Evolutionary conservation across 2,888 invertebrate species (phyloP).

Genomic region (Priapulus caudatus): DNA sequence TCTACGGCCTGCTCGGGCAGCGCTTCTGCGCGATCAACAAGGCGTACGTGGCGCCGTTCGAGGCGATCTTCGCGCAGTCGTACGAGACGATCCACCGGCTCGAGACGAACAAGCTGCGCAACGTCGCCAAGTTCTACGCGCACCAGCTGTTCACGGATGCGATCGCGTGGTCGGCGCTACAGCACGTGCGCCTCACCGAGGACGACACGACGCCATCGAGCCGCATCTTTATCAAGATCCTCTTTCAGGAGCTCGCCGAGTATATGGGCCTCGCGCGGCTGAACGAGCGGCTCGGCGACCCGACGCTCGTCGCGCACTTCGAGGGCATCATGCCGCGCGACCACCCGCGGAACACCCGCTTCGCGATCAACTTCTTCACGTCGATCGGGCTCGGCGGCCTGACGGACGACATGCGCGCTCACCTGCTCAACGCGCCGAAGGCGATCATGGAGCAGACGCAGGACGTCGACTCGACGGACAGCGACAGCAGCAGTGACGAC

Average conservation of each 20-base stretch:
- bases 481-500: not conserved
- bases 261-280: conserved; percentile 88
- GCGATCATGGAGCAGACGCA: conserved; percentile 22
- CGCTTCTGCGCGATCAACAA: conserved; percentile 83
- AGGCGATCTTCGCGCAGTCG: conserved; percentile 86
- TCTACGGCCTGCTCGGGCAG: conserved; percentile 84
- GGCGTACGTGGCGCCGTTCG: conserved; percentile 81
- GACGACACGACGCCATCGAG: conserved; percentile 95
- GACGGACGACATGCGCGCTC: conserved; percentile 81
- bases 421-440: conserved; percentile 61
- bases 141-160: conserved; percentile 92
- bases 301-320: conserved; percentile 73
- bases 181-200: conserved; percentile 79
- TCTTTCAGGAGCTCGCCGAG: conserved; percentile 85
- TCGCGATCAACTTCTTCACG: conserved; percentile 95
- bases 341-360: conserved; percentile 88
- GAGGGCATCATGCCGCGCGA: conserved; percentile 86
- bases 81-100: conserved; percentile 82
- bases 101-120: conserved; percentile 85
- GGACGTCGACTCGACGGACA: conserved; percentile 7
- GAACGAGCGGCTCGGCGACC: conserved; percentile 77
- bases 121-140: conserved; percentile 92
- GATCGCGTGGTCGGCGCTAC: conserved; percentile 86
- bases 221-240: conserved; percentile 90
- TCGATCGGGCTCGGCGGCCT: conserved; percentile 91